A percentile compares a stretch with the other conserved stretches of the same genome.
phyloP scores from a whole-genome alignment of 2,113 vertebrate species.

The Alligator mississippiensis region DNA sequence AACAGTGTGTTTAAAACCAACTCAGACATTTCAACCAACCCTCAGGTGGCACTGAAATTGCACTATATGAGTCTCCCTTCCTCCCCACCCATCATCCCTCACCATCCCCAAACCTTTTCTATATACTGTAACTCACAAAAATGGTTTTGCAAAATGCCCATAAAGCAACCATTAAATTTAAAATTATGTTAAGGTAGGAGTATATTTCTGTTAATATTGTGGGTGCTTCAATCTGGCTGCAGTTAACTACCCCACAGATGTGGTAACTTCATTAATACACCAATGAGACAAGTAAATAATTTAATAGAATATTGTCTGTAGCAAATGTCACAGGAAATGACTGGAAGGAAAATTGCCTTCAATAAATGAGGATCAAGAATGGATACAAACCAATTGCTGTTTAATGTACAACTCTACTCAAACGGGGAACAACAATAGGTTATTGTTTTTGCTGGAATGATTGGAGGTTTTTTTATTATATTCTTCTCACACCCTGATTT shows the following conservation, averaged over 20 bases:
- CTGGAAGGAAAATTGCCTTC: slow-evolving; percentile 39
- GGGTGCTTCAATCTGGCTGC: slow-evolving; percentile 15
- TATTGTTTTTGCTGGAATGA: not conserved
- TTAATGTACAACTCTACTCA: slow-evolving; percentile 23
- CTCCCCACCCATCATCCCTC: not conserved
- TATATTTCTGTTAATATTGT: not conserved
- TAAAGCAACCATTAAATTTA: slow-evolving; percentile 3
- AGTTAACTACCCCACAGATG: slow-evolving; percentile 36
- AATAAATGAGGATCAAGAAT: slow-evolving; percentile 53
- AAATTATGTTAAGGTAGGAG: slow-evolving; percentile 13
- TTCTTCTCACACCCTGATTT: slow-evolving; percentile 10
- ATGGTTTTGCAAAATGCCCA: not conserved
- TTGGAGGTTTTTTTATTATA: not conserved
- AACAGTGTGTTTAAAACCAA: not conserved
- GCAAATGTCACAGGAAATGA: slow-evolving; percentile 58
- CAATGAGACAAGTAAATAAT: slow-evolving; percentile 67
- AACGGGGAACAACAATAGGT: not conserved
- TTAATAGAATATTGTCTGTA: slow-evolving; percentile 61
- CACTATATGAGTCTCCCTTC: not conserved
- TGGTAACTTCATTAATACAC: slow-evolving; percentile 31
- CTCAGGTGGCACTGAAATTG: not conserved
- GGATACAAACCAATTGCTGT: slow-evolving; percentile 4
- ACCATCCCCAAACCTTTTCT: not conserved
- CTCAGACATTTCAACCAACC: not conserved
- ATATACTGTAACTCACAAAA: not conserved